phyloP scores from a whole-genome alignment of 2,797 vertebrate species.

The Micrastur ruficollis region DNA sequence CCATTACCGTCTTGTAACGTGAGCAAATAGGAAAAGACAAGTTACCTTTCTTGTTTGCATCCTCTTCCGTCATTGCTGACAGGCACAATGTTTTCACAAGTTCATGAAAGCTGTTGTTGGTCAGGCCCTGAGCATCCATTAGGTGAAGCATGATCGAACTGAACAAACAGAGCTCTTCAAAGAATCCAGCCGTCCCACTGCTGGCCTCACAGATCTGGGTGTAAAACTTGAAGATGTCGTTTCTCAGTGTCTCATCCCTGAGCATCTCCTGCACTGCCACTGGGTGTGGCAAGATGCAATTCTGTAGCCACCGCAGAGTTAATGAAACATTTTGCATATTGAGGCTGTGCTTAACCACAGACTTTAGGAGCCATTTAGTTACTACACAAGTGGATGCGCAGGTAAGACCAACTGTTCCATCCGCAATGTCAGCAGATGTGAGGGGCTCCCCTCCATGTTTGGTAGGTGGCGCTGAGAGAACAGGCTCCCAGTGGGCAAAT shows the following conservation, averaged over 20 bases:
- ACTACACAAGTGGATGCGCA: conserved; percentile 60
- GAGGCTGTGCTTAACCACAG: conserved; percentile 62
- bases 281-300: conserved; percentile 51
- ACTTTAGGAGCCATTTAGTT: conserved; percentile 80
- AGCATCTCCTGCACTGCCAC: conserved; percentile 62
- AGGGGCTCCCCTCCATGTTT: background rate
- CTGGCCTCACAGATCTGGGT: conserved; percentile 58
- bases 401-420: background rate
- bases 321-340: conserved; percentile 40
- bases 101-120: conserved; percentile 27
- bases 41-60: conserved; percentile 77
- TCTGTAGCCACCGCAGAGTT: conserved; percentile 80
- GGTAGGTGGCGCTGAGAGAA: background rate
- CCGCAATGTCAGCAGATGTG: background rate
- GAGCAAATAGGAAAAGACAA: background rate
- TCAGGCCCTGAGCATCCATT: conserved; percentile 66
- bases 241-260: conserved; percentile 61
- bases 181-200: background rate
- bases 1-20: accelerated
- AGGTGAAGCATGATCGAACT: conserved; percentile 82
- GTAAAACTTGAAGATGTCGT: conserved; percentile 82
- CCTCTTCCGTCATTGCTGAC: background rate
- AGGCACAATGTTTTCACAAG: conserved; percentile 61
- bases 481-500: conserved; percentile 82
- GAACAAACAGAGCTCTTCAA: conserved; percentile 68